Evolutionary conservation across 2,113 vertebrate genomes (phyloP).

Genomic region (Etheostoma cragini): DNA sequence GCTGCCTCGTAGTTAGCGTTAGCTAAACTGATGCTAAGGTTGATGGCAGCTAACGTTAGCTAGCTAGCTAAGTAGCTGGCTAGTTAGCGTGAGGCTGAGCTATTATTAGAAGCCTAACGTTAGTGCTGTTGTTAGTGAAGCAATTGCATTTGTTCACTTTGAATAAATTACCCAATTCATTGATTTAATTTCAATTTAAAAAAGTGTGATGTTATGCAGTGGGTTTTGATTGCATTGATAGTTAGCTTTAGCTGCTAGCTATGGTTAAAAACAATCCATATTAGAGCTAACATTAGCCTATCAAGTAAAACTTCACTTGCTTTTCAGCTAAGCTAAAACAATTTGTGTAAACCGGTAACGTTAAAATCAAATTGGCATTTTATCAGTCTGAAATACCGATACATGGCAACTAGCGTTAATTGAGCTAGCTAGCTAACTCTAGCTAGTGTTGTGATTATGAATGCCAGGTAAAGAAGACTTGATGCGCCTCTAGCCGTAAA

Average conservation of each 20-base stretch:
- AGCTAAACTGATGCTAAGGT: background rate
- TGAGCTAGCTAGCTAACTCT: too few relatives aligned
- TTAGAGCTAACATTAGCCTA: slow-evolving; percentile 36
- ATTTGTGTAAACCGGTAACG: background rate
- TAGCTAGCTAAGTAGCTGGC: slow-evolving; percentile 25
- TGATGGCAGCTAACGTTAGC: slow-evolving; percentile 39
- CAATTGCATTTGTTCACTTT: background rate
- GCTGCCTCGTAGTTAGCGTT: slow-evolving; percentile 3
- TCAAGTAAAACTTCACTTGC: background rate
- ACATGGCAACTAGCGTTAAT: background rate
- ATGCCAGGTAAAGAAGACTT: background rate
- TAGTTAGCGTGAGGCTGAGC: slow-evolving; percentile 38
- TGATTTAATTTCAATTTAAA: background rate
- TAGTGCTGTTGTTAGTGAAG: background rate
- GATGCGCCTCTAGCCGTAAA: background rate
- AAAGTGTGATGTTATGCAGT: background rate
- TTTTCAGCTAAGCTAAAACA: background rate
- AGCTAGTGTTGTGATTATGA: background rate
- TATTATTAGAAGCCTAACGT: background rate
- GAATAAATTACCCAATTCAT: background rate
- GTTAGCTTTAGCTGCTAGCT: slow-evolving; percentile 11
- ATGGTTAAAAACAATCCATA: background rate
- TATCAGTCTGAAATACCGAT: background rate
- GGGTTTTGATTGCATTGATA: background rate
- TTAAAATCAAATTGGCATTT: background rate